These are phyloP conservation scores for Falco rusticolus DNA, from an alignment of 2,797 vertebrate genomes.

Conservation along the genomic window DNA sequence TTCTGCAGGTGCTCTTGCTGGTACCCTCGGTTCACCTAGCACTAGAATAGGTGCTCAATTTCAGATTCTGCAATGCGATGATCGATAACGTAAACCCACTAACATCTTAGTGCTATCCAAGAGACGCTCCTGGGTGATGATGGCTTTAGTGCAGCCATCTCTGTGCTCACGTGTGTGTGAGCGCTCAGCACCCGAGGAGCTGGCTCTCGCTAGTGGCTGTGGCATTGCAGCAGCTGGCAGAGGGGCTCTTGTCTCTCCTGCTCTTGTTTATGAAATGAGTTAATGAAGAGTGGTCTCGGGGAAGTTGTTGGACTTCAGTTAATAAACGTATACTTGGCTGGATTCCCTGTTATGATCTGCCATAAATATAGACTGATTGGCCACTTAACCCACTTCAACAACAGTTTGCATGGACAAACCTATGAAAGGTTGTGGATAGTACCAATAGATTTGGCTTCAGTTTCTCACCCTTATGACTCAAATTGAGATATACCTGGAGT, in stretches of 20 bases:
- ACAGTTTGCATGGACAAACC: background rate
- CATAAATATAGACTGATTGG: background rate
- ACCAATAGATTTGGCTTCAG: background rate
- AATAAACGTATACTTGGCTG: background rate
- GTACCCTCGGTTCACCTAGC: accelerated
- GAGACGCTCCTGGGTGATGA: background rate
- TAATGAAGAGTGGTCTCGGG: background rate
- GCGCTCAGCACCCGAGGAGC: background rate
- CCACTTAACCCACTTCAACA: background rate
- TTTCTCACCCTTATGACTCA: background rate
- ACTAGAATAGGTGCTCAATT: background rate
- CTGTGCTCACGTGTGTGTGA: accelerated
- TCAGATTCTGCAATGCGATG: background rate
- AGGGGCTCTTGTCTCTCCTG: background rate
- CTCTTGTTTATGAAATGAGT: background rate
- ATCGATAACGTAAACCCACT: accelerated
- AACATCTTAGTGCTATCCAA: background rate
- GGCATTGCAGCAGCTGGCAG: too few relatives aligned
- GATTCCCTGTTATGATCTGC: background rate
- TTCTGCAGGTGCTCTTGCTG: background rate
- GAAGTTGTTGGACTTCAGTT: background rate
- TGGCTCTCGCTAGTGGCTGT: background rate
- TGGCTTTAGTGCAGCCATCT: background rate
- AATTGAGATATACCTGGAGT: background rate
- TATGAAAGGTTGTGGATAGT: background rate